Conservation (phyloP, 1,140 invertebrate species). For the Heterodera schachtii region DNA sequence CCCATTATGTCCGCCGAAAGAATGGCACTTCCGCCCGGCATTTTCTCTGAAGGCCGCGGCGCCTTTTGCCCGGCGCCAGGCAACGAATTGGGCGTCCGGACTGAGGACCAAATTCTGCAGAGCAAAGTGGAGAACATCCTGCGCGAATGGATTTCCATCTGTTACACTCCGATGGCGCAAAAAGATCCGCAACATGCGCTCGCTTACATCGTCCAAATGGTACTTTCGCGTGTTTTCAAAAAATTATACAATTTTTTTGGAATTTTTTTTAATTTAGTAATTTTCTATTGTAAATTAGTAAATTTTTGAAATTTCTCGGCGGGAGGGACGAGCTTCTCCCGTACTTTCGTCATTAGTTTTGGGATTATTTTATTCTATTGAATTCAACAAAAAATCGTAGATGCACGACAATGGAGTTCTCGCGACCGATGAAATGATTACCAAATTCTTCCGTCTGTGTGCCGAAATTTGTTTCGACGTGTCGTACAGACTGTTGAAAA, state of each 20-base stretch:
- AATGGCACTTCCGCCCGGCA: constrained; percentile 6
- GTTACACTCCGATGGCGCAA: constrained; percentile 77
- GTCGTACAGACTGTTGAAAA: constrained; percentile 78
- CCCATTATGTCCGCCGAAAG: constrained; percentile 11
- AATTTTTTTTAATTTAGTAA: too few relatives aligned
- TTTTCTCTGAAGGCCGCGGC: constrained; percentile 14
- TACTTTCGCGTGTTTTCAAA: constrained; percentile 40
- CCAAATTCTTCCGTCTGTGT: constrained; percentile 91
- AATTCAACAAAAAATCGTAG: constrained; percentile 67
- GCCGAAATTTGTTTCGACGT: constrained; percentile 95
- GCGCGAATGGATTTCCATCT: constrained; percentile 88
- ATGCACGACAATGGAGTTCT: constrained; percentile 92
- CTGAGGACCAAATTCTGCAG: constrained; percentile 72
- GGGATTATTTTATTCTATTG: too few relatives aligned
- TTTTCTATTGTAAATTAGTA: too few relatives aligned
- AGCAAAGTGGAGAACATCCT: constrained; percentile 92
- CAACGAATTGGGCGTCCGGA: constrained; percentile 2
- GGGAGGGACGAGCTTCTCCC: too few relatives aligned
- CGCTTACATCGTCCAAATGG: constrained; percentile 83
- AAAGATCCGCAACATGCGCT: constrained; percentile 92
- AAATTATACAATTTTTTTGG: too few relatives aligned
- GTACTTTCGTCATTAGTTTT: too few relatives aligned
- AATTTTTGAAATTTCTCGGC: too few relatives aligned
- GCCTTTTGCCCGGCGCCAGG: not conserved
- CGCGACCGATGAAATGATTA: constrained; percentile 95